Percentiles rank a stretch among this genome's conserved stretches.
These are phyloP conservation scores for Leptoclinus maculatus DNA, from an alignment of 2,797 vertebrate species.

Conservation along the genomic window DNA sequence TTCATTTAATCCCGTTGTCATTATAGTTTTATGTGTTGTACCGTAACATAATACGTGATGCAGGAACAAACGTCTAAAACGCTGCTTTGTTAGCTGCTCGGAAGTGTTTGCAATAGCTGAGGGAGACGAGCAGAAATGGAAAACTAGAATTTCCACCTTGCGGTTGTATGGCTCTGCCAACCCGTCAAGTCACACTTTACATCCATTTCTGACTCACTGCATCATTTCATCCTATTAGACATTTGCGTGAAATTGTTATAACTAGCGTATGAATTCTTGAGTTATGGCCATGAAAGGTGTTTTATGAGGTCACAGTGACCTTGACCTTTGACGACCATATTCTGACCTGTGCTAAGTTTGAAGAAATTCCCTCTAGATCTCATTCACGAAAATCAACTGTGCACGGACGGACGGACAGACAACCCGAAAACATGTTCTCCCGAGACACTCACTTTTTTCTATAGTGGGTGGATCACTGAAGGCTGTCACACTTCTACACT, in stretches of 20 bases:
- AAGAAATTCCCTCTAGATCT: not conserved
- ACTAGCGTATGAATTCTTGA: too few species aligned
- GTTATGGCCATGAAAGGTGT: too few species aligned
- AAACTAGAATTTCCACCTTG: not conserved
- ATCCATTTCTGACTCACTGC: not conserved
- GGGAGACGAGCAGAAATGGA: not conserved
- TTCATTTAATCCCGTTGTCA: not conserved
- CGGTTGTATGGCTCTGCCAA: too few species aligned
- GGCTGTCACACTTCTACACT: not conserved
- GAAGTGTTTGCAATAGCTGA: not conserved
- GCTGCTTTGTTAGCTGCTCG: not conserved
- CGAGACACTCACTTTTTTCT: not conserved
- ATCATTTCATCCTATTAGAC: not conserved
- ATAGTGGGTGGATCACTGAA: not conserved
- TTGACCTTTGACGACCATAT: too few species aligned
- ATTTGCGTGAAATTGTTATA: not conserved
- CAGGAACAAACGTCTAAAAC: not conserved
- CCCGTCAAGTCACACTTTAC: not conserved
- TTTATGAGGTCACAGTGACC: too few species aligned
- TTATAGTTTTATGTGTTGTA: not conserved
- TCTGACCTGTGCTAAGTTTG: not conserved
- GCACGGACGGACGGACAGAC: too few species aligned
- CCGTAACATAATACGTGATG: not conserved
- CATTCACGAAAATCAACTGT: too few species aligned
- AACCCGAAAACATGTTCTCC: too few species aligned